Evolutionary conservation across 2,113 vertebrate species (phyloP).

Genomic region (Phasianus colchicus): DNA sequence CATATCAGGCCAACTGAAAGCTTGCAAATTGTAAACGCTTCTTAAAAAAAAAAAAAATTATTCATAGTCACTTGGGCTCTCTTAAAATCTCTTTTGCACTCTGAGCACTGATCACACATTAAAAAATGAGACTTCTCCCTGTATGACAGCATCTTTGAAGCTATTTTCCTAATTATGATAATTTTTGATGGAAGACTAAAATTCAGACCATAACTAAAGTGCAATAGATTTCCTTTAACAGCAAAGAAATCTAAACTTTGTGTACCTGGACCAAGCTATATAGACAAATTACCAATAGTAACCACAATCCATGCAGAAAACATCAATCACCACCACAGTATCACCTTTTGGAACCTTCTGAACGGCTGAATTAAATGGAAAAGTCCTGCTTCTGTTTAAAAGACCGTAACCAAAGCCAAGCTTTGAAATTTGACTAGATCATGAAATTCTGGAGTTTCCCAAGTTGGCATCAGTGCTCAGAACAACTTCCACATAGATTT

Average conservation of each 20-base stretch:
- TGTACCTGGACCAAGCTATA: background rate
- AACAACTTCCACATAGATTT: background rate
- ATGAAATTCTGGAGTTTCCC: constrained; percentile 46
- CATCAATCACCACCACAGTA: background rate
- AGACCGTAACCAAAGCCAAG: background rate
- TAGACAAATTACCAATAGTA: background rate
- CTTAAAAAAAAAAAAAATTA: background rate
- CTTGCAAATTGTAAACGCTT: background rate
- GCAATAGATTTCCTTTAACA: background rate
- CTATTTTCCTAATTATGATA: background rate
- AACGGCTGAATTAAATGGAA: background rate
- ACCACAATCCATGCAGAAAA: background rate
- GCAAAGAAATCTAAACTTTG: background rate
- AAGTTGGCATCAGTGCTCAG: background rate
- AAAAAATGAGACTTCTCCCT: background rate
- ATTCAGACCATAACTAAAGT: background rate
- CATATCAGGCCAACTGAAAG: background rate
- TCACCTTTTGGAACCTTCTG: background rate
- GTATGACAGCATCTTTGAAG: background rate
- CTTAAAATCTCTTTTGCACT: background rate
- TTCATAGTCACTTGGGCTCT: background rate
- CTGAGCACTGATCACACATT: background rate
- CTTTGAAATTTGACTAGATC: background rate
- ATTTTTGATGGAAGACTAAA: background rate
- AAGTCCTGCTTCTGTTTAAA: background rate